Evolutionary conservation across 1,140 invertebrate species (phyloP).

Genomic region (Heliconius congener): DNA sequence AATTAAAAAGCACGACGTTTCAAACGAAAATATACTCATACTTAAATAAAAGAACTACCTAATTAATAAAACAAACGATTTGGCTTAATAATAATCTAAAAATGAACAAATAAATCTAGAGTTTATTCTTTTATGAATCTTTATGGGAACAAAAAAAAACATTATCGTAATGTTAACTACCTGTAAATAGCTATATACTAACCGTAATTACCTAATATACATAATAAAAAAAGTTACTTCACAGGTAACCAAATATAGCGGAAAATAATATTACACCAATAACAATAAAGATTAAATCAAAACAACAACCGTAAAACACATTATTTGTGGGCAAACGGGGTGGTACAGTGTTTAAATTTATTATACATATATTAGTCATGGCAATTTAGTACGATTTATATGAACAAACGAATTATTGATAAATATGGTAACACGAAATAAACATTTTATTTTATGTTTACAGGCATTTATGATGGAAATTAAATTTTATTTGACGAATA

Average conservation of each 20-base stretch:
- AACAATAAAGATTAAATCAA: conserved; percentile 9
- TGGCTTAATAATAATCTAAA: too few relatives aligned
- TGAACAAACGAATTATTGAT: background rate
- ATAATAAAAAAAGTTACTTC: background rate
- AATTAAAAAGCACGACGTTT: too few relatives aligned
- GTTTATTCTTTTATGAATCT: too few relatives aligned
- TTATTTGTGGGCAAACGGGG: background rate
- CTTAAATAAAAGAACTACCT: too few relatives aligned
- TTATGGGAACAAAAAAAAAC: too few relatives aligned
- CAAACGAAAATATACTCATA: too few relatives aligned
- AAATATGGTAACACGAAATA: conserved; percentile 1
- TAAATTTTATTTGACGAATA: background rate
- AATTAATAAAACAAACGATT: too few relatives aligned
- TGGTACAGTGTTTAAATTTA: conserved; percentile 6
- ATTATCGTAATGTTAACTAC: background rate
- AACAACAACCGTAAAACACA: background rate
- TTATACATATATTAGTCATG: background rate
- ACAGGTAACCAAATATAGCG: background rate
- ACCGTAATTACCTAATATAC: background rate
- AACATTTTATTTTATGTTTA: background rate
- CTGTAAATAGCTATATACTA: background rate
- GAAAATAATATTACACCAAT: conserved; percentile 1
- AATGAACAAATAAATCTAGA: too few relatives aligned
- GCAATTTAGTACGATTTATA: conserved; percentile 4
- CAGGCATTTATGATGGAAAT: background rate